These are phyloP conservation scores for Muntiacus reevesi DNA, from an alignment of 2,113 vertebrate species.

Conservation along the genomic window DNA sequence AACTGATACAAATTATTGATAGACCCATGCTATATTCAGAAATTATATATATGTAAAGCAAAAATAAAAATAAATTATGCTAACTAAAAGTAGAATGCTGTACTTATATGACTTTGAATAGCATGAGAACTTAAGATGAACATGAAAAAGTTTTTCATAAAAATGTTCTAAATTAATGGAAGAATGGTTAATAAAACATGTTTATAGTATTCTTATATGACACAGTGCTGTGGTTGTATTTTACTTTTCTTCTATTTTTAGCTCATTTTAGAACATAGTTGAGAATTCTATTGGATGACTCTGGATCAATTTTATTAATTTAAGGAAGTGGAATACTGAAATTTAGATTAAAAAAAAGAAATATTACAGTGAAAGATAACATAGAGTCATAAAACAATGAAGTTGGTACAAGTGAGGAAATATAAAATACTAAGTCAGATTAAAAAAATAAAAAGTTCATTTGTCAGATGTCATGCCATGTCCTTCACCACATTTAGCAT, in stretches of 20 bases:
- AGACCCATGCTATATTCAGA: neutral
- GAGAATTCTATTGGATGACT: neutral
- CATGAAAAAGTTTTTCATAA: conserved; percentile 14
- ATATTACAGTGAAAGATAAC: conserved; percentile 2
- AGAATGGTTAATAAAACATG: neutral
- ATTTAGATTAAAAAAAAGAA: neutral
- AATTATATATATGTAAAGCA: neutral
- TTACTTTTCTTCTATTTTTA: neutral
- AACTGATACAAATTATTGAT: neutral
- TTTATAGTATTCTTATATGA: neutral
- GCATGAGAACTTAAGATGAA: neutral
- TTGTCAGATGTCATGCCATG: neutral
- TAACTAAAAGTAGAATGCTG: neutral
- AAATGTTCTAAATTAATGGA: neutral
- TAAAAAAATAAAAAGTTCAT: neutral
- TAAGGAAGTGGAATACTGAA: neutral
- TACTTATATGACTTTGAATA: neutral
- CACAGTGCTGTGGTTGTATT: neutral
- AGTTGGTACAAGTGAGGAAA: neutral
- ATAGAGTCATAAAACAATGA: neutral
- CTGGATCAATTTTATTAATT: neutral
- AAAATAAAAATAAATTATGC: neutral
- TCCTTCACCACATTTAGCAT: neutral
- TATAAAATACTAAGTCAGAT: neutral
- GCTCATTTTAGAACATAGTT: neutral